Percentiles rank a stretch among this genome's conserved stretches.
phyloP scores from a whole-genome alignment of 2,797 vertebrate genomes.

The Malurus splendens region DNA sequence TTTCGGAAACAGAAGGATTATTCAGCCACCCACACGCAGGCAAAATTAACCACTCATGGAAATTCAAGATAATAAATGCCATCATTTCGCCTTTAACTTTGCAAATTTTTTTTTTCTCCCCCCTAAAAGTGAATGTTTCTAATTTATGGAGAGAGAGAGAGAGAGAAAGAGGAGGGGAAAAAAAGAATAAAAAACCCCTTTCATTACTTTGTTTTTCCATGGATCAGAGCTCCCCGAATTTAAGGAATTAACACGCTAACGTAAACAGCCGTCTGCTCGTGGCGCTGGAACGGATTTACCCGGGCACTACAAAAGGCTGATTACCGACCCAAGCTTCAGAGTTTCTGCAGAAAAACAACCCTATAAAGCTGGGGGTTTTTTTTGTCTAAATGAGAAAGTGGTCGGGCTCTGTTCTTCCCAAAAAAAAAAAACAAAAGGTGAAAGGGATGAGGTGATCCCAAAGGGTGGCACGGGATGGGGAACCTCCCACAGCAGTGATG shows the following conservation, averaged over 20 bases:
- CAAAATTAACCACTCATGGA: constrained; percentile 44
- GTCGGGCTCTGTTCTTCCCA: rapidly evolving
- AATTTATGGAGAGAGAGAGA: constrained; percentile 3
- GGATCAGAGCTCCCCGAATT: constrained; percentile 7
- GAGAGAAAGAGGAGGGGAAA: rapidly evolving
- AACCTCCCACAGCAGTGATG: background rate
- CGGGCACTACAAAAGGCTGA: background rate
- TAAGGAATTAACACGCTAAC: constrained; percentile 26
- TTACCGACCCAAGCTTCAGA: background rate
- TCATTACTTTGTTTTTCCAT: constrained; percentile 41
- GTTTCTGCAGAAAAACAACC: background rate
- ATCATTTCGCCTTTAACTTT: constrained; percentile 31
- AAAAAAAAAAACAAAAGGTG: background rate
- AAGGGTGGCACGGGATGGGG: rapidly evolving
- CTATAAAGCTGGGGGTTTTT: background rate
- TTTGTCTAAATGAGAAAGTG: background rate
- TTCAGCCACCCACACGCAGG: constrained; percentile 18
- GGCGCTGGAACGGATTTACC: background rate
- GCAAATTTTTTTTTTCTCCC: background rate
- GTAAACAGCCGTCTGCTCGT: background rate
- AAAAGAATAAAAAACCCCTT: background rate
- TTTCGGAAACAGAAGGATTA: constrained; percentile 34
- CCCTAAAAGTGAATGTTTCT: constrained; percentile 20
- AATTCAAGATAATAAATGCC: constrained; percentile 57
- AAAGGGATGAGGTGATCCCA: background rate